Percentiles rank a stretch among this genome's conserved stretches.
These are phyloP conservation scores for Gasterosteus nipponicus DNA, from an alignment of 2,113 vertebrate genomes.

Conservation along the genomic window DNA sequence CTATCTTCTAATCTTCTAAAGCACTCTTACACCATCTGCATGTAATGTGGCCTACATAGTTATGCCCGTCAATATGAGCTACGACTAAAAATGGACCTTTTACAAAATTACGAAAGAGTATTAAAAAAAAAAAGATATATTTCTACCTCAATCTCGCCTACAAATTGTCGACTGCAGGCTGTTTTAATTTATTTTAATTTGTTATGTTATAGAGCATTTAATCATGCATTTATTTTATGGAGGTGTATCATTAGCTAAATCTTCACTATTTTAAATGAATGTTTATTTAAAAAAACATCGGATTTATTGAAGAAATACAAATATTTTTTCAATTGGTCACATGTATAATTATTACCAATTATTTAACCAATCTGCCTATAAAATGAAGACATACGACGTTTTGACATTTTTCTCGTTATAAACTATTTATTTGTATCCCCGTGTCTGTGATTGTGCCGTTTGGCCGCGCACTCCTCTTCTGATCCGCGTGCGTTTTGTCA, in stretches of 20 bases:
- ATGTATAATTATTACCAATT: background rate
- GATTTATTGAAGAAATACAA: background rate
- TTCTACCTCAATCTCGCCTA: constrained; percentile 11
- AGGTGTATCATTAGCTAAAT: background rate
- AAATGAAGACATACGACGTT: constrained; percentile 2
- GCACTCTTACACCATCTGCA: constrained; percentile 75
- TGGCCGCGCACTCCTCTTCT: constrained; percentile 32
- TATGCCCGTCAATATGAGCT: constrained; percentile 48
- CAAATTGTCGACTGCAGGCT: constrained; percentile 6
- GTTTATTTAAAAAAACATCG: background rate
- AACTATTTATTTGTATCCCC: constrained; percentile 31
- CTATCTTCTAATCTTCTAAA: constrained; percentile 82
- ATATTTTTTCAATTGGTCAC: background rate
- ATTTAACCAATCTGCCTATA: background rate
- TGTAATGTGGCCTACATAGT: constrained; percentile 75
- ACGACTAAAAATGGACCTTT: constrained; percentile 31
- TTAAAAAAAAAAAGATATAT: background rate
- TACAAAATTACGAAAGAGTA: constrained; percentile 33
- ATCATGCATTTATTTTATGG: background rate
- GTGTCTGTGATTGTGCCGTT: constrained; percentile 21
- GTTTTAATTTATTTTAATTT: constrained; percentile 4
- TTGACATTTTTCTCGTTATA: constrained; percentile 10
- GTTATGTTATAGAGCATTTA: background rate
- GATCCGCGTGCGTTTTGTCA: constrained; percentile 51
- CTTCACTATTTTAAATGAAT: background rate